phyloP scores from a whole-genome alignment of 2,797 vertebrate species.

The Thamnophis elegans region DNA sequence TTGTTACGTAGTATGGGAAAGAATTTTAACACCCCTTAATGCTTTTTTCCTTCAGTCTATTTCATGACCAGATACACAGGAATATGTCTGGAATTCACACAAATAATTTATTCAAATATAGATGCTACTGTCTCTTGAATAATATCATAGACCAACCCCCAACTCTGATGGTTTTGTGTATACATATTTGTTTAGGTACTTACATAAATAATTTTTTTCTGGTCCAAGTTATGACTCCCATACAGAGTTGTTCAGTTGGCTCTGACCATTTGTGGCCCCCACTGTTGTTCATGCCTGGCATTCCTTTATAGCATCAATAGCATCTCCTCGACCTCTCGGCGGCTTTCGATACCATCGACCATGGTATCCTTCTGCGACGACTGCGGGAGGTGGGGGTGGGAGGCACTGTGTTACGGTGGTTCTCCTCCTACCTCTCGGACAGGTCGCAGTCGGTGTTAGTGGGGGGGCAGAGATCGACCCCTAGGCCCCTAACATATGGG shows the following conservation, averaged over 20 bases:
- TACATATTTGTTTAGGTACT: neutral
- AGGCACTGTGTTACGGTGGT: too few species aligned
- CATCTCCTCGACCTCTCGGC: too few species aligned
- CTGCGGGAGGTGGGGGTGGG: too few species aligned
- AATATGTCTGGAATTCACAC: neutral
- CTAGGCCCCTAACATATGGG: too few species aligned
- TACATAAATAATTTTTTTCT: neutral
- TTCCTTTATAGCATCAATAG: neutral
- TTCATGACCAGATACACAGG: neutral
- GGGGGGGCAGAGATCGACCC: too few species aligned
- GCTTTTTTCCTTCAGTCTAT: neutral
- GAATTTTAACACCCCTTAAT: constrained; percentile 11
- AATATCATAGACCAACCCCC: neutral
- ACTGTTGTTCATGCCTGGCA: neutral
- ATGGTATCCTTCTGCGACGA: too few species aligned
- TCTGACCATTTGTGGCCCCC: neutral
- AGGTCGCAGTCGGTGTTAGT: too few species aligned
- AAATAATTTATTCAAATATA: neutral
- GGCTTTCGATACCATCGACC: too few species aligned
- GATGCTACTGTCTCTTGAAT: neutral
- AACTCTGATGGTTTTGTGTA: neutral
- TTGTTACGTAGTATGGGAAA: neutral
- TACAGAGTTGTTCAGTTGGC: neutral
- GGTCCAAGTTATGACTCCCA: neutral
- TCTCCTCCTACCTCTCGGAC: too few species aligned